phyloP scores from a whole-genome alignment of 1,140 invertebrate genomes.

The Caenorhabditis latens region DNA sequence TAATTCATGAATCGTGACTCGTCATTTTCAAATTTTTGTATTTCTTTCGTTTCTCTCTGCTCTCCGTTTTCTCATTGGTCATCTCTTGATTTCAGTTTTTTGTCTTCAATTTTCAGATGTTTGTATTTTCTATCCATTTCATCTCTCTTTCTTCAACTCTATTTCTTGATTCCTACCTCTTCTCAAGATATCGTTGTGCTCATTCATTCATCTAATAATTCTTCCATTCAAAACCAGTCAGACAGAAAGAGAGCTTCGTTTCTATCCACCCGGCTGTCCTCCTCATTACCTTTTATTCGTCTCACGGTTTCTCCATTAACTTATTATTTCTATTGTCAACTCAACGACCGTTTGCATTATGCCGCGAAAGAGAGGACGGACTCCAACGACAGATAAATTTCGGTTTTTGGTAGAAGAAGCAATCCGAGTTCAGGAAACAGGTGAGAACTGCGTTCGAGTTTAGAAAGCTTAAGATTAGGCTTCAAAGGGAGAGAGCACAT shows the following conservation, averaged over 20 bases:
- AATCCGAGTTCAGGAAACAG: no score
- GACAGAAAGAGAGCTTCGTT: constrained; percentile 1
- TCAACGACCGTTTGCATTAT: constrained; percentile 1
- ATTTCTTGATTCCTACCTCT: not conserved
- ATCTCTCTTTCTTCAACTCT: not conserved
- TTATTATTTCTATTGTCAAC: constrained; percentile 6
- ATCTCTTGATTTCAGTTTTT: no score
- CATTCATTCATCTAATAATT: not conserved
- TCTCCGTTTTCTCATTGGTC: no score
- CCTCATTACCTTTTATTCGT: not conserved
- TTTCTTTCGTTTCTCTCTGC: no score
- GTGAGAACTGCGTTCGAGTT: not conserved
- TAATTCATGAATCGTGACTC: no score
- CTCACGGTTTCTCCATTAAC: not conserved
- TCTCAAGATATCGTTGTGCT: not conserved
- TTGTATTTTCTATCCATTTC: not conserved
- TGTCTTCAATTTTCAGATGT: no score
- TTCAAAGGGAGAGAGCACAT: no score
- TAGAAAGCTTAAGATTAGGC: no score
- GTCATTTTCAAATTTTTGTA: no score
- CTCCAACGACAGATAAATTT: not conserved
- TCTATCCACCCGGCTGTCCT: constrained; percentile 28
- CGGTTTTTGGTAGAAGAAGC: not conserved
- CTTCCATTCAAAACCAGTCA: constrained; percentile 27
- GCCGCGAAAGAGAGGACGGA: not conserved